Base-by-base conservation (phyloP, 2,113 vertebrate species). In the Sinocyclocheilus maitianheensis region DNA sequence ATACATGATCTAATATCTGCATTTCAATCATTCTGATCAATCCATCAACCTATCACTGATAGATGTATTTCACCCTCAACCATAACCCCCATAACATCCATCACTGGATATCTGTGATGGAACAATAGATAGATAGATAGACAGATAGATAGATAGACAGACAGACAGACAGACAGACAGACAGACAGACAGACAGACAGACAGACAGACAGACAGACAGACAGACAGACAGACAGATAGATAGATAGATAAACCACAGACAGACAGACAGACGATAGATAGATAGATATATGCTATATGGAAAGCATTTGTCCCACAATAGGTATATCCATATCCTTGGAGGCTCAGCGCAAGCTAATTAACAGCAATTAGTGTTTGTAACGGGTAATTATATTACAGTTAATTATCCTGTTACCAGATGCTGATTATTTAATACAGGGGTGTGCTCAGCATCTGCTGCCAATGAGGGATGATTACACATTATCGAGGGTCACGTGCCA, bases 331-430 rank as follows among this genome's bases (percentile, higher is more conserved):
- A 55, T 67, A 86, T 51, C 71, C 77, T 71, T 58, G 62, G 65
- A 76, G 85, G 26, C 71, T 51, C 75, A 40, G 81, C 43, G 34
- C 84, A 77, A 83, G 65, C 80, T 84, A 86, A 88, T 88, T 87
- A 87, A 85, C 83, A 72, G 83, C 85, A 88, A 88, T 90, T 87
- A 84, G 81, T 87, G 83, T 81, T 88, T 83, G 84, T 87, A 72
- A 48, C 48, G 26, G 82, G 71, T 88, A 88, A 90, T 90, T 90
- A 87, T 83, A 85, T 85, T 87, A 84, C 83, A 82, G 85, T 26
- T 90, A 88, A 88, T 90, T 87, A 88, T 88, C 85, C 67, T 88
- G 84, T 88, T 84, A 87, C 74, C 85, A 90, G 76, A 85, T 75
- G 74, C 80, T 88, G 87, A 88, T 90, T 85, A 85, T 86, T 88